Evolutionary conservation across 2,888 invertebrate genomes (phyloP).

Genomic region (Amaurobius ferox): DNA sequence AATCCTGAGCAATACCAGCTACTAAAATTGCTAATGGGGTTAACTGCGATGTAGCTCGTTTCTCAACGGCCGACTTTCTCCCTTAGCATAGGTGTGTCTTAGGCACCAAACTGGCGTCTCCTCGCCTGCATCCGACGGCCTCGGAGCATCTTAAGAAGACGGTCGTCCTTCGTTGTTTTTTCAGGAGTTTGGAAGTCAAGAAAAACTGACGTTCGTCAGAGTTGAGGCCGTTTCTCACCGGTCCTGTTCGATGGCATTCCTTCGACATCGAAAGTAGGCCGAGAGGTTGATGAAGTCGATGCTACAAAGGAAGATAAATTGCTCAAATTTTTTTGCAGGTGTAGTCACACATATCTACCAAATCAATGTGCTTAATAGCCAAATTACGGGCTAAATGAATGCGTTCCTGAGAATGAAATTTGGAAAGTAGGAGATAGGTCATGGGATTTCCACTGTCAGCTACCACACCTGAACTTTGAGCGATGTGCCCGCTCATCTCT

Average conservation of each 20-base stretch:
- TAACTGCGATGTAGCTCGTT: background rate
- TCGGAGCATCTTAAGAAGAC: constrained; percentile 27
- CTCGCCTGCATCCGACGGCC: constrained; percentile 13
- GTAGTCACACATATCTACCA: background rate
- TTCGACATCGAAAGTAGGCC: constrained; percentile 38
- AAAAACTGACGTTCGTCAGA: constrained; percentile 37
- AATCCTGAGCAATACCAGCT: background rate
- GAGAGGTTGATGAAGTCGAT: constrained; percentile 46
- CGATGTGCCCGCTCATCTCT: background rate
- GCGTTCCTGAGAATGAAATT: background rate
- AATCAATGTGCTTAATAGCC: background rate
- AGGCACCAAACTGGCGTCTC: constrained; percentile 1
- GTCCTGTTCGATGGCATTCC: constrained; percentile 55
- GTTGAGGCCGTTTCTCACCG: constrained; percentile 39
- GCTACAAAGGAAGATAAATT: constrained; percentile 53
- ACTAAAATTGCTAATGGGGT: background rate
- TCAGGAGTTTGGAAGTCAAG: constrained; percentile 12
- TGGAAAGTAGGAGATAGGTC: constrained; percentile 1
- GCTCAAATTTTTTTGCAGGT: background rate
- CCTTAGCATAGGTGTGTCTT: constrained; percentile 28
- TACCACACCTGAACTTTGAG: background rate
- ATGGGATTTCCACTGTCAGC: background rate
- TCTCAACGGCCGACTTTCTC: constrained; percentile 13
- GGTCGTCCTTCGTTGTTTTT: constrained; percentile 39
- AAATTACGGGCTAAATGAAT: background rate